These are phyloP conservation scores for Torymus aiolomorphi DNA, from an alignment of 2,888 invertebrate species.

Conservation along the genomic window DNA sequence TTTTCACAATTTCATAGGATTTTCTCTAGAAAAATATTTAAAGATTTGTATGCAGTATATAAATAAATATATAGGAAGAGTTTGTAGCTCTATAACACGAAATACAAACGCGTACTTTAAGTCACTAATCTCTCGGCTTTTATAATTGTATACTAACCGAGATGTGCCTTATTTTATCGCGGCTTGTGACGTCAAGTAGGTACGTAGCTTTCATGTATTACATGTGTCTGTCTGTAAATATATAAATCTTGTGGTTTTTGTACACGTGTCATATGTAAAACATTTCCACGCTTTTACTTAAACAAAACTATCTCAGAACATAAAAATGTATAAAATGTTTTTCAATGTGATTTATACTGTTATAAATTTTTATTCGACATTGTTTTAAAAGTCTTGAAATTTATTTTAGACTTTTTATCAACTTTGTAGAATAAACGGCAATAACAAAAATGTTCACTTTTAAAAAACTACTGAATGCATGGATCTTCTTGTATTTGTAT, in stretches of 20 bases:
- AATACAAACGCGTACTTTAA: constrained; percentile 53
- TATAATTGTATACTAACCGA: constrained; percentile 73
- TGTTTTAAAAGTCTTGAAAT: neutral
- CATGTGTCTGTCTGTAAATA: constrained; percentile 57
- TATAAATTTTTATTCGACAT: constrained; percentile 18
- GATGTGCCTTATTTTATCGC: constrained; percentile 75
- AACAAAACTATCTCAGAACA: too few species aligned
- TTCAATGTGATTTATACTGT: neutral
- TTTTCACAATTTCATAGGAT: too few species aligned
- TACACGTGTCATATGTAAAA: constrained; percentile 37
- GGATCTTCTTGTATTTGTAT: neutral
- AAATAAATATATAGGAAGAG: constrained; percentile 15
- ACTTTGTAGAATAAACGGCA: neutral
- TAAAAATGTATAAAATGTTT: too few species aligned
- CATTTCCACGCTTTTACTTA: constrained; percentile 26
- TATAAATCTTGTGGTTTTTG: constrained; percentile 35
- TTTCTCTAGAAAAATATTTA: too few species aligned
- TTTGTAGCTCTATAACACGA: constrained; percentile 35
- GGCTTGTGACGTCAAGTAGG: constrained; percentile 76
- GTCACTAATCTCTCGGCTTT: constrained; percentile 51
- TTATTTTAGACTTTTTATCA: too few species aligned
- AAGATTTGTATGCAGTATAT: too few species aligned
- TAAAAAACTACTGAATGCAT: neutral
- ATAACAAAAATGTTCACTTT: neutral
- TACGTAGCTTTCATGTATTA: constrained; percentile 70